Evolutionary conservation across 1,140 invertebrate genomes (phyloP).

Genomic region (Panagrolaimus sp.): DNA sequence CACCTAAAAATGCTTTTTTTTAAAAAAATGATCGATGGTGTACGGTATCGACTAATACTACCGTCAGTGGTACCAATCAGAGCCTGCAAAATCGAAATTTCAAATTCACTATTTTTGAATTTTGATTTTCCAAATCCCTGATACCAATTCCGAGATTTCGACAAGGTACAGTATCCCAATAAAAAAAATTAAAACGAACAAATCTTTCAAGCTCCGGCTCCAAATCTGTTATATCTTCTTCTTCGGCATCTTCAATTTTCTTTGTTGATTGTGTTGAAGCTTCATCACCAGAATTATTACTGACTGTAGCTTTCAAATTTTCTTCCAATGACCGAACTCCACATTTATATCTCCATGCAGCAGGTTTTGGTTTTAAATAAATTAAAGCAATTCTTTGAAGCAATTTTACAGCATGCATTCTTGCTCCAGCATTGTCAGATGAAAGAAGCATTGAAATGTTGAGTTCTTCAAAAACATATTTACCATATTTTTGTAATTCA

Average conservation of each 20-base stretch:
- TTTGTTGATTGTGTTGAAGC: conserved; percentile 27
- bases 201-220: background rate
- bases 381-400: conserved; percentile 82
- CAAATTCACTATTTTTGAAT: no score
- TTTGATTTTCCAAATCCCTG: no score
- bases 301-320: conserved; percentile 65
- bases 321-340: conserved; percentile 72
- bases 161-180: no score
- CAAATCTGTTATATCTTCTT: background rate
- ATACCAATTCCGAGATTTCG: no score
- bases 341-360: conserved; percentile 84
- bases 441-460: conserved; percentile 22
- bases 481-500: conserved; percentile 30
- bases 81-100: no score
- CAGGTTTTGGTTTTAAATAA: conserved; percentile 76
- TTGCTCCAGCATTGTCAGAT: conserved; percentile 31
- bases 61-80: no score
- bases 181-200: background rate
- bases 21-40: no score
- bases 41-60: no score
- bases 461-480: conserved; percentile 23
- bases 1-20: no score
- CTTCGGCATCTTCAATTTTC: background rate
- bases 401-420: conserved; percentile 71
- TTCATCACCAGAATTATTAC: no score